phyloP scores from a whole-genome alignment of 2,113 vertebrate species.

The Colinus virginianus region DNA sequence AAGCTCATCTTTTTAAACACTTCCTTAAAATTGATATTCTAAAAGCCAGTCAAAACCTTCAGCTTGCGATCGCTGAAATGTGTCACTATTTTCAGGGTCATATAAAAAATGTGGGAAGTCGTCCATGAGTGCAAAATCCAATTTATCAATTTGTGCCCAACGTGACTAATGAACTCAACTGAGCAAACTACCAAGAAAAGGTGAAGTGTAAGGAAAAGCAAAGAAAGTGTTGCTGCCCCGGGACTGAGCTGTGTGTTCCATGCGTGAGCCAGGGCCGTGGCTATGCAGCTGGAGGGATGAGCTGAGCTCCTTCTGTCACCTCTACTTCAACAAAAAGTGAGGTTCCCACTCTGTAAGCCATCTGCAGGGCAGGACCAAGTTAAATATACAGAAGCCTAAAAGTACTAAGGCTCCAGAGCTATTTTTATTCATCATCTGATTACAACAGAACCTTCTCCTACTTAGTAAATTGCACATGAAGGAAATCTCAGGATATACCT shows the following conservation, averaged over 20 bases:
- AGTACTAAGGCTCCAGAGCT: neutral
- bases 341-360: neutral
- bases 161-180: neutral
- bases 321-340: neutral
- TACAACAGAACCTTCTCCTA: neutral
- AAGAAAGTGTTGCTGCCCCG: neutral
- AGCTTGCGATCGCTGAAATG: neutral
- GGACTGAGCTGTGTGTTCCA: neutral
- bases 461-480: accelerated
- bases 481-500: neutral
- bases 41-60: neutral
- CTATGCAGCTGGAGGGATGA: neutral
- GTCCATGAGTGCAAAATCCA: neutral
- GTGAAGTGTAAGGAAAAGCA: neutral
- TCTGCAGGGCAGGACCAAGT: neutral
- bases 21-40: neutral
- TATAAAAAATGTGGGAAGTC: neutral
- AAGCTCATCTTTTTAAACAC: neutral
- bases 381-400: neutral
- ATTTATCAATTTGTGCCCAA: neutral
- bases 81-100: neutral
- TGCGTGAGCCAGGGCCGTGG: neutral
- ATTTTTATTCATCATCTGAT: neutral
- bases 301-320: neutral
- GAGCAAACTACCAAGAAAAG: neutral